Base-by-base conservation (phyloP, 1,140 invertebrate genomes). In the Pseudomyrmex pallidus region DNA sequence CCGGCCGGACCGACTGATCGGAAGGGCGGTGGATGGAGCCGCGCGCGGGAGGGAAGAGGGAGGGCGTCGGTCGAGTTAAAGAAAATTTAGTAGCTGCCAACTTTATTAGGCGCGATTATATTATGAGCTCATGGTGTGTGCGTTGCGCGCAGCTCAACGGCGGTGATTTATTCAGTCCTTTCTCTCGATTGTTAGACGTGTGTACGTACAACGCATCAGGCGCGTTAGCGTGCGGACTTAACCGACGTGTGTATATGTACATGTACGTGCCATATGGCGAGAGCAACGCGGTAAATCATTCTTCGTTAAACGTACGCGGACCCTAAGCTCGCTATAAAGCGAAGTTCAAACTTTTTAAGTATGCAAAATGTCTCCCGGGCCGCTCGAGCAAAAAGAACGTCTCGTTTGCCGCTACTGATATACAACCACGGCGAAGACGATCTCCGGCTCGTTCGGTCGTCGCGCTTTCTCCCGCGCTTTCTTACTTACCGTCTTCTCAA, bases 81-180 rank as follows among this genome's bases (percentile, higher is more conserved):
- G 86, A 85, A 85, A 89, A 89, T 89, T 89, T 89, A 89, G 83
- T 88, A 70, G 86, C 86, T 83, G 84, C 84, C 87, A 89, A 85
- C 87, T 89, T 89, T 89, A 88, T 89, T 89, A 89, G 86, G 74
- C 87, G 78, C 86, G 87, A 88, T 88, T 77, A 85, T 87, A 88
- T 88, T 88, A 88, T 86, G 35, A 35, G 35, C 35, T 35, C 1
- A 25, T 4, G 35, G 35, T 35, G 35, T 35, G 35, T 35, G 35
- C 35, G 76, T 77, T 73, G 82, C 56, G 57, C 20, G 82, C 66
- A 68, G 77, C 59, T n/a, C 82, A n/a, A 46, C 82, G 67, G 20
- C 83, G 22, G 87, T 88, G 87, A 88, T 88, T 88, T 87, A 87
- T 87, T 57, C 67, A 59, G 83, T 76, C 50, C 17, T 35, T 9